These are phyloP conservation scores for Choloepus hoffmanni DNA, from an alignment of 2,113 vertebrate species.

Conservation along the genomic window DNA sequence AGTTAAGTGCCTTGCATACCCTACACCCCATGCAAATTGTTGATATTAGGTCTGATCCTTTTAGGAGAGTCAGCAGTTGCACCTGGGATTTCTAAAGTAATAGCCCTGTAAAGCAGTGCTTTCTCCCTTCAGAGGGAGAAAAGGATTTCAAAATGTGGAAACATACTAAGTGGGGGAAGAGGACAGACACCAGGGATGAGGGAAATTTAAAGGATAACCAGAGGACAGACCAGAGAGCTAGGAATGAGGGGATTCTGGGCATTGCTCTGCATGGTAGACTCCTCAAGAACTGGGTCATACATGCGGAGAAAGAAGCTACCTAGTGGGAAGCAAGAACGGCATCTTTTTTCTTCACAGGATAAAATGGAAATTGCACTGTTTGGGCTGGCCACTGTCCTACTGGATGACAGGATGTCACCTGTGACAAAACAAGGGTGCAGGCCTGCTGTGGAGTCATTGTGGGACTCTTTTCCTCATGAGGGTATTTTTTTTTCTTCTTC, in stretches of 20 bases:
- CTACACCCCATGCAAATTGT: background rate
- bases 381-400: slow-evolving; percentile 59
- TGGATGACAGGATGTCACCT: slow-evolving; percentile 74
- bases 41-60: background rate
- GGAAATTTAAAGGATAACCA: background rate
- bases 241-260: background rate
- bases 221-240: background rate
- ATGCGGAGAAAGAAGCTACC: background rate
- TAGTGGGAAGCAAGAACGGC: background rate
- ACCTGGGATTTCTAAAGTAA: background rate
- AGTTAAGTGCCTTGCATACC: background rate
- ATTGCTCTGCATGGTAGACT: background rate
- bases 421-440: background rate
- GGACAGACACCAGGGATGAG: background rate
- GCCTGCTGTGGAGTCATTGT: background rate
- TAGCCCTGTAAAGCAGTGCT: background rate
- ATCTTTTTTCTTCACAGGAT: slow-evolving; percentile 52
- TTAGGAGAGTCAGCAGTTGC: background rate
- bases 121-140: background rate
- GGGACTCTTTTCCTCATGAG: background rate
- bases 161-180: background rate
- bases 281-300: background rate
- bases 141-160: slow-evolving; percentile 1
- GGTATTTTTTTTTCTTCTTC: background rate
- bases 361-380: slow-evolving; percentile 68